phyloP scores from a whole-genome alignment of 1,140 invertebrate genomes.

The Leptinotarsa defecta region DNA sequence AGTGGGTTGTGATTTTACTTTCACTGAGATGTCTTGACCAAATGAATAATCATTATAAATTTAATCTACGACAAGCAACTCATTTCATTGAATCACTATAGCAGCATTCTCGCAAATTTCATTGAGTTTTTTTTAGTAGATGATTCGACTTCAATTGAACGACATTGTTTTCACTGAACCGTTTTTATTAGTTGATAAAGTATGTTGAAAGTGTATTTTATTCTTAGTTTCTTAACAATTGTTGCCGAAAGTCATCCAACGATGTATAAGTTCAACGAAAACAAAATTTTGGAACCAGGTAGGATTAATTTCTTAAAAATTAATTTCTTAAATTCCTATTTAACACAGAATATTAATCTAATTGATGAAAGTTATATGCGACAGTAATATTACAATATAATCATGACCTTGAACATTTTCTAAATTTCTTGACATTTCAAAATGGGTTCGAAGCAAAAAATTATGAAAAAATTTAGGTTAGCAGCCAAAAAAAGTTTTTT shows the following conservation, averaged over 20 bases:
- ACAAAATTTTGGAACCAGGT: conserved; percentile 24
- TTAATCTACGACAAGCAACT: neutral
- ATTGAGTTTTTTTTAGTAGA: conserved; percentile 21
- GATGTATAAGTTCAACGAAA: conserved; percentile 24
- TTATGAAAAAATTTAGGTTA: no score
- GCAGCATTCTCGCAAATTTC: conserved; percentile 11
- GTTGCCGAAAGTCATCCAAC: conserved; percentile 17
- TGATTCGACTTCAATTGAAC: conserved; percentile 1
- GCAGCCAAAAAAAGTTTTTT: no score
- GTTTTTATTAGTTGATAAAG: neutral
- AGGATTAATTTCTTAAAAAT: no score
- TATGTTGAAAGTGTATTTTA: conserved; percentile 15
- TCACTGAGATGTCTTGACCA: conserved; percentile 18
- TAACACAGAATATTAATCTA: no score
- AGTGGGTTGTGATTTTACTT: conserved; percentile 20
- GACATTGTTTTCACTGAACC: conserved; percentile 12
- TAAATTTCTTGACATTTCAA: no score
- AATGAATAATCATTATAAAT: neutral
- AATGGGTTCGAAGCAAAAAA: no score
- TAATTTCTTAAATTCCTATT: neutral
- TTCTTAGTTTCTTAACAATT: neutral
- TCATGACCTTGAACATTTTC: no score
- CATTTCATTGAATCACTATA: neutral
- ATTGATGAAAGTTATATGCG: no score
- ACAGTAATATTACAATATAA: no score